Evolutionary conservation across 2,888 invertebrate species (phyloP), one percentile per base, ranked within the genome.

Genomic region (Corbicula japonica): DNA sequence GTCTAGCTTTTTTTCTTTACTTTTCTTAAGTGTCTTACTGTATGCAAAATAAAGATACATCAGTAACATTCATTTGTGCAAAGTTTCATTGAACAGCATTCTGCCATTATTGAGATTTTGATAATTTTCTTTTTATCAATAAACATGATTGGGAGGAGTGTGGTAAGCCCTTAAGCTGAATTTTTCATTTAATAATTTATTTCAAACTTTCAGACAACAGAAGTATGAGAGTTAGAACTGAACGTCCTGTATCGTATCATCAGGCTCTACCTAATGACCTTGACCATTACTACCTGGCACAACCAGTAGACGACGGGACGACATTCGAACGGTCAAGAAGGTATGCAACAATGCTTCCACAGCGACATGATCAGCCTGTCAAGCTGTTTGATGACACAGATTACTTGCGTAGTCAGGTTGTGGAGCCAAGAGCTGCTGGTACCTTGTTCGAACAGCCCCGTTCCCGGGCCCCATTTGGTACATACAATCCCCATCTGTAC

Each of bases 211-310:
- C 50, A 72, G 65, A 72, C 26, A 58, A 61, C 28, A 54, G 78
- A 69, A 78, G 78, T 50, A 54, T 72, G 44, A 71, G 76, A 15
- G 44, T 54, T 2, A 56, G 56, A 58, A 30, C 52, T 38, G 82
- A 76, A 61, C 72, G 78, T 2, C 82, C 78, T 12, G 32, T 60
- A 21, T 83, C 82, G 3, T 83, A 83, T 35, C 81, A 82, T 34
- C 77, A 82, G 23, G 15, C 72, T 18, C 21, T 48, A n/a, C 21
- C 66, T 28, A 56, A 70, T 50, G 77, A 82, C 34, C 21, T 60
- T 4, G 76, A 80, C 46, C 72, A 80, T 63, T 80, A 80, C 60
- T 80, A 80, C 41, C 48, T 80, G 10, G 69, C 76, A 44, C 80
- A 80, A 60, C 80, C 80, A 18, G 44, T 76, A 10, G 71, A 75